Evolutionary conservation across 2,797 vertebrate genomes (phyloP).

Genomic region (Myotis vivesi): DNA sequence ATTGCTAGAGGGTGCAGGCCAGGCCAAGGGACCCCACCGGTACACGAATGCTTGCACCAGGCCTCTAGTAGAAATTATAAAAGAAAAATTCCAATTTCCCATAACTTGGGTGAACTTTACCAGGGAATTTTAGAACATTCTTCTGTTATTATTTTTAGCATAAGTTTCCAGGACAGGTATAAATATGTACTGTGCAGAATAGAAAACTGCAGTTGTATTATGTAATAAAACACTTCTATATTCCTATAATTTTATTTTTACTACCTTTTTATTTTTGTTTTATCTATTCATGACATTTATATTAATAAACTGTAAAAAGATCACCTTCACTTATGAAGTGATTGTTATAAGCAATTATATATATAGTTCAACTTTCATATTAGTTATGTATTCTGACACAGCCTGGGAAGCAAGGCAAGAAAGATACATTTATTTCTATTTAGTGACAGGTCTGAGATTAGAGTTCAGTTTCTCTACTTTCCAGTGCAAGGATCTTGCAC

Average conservation of each 20-base stretch:
- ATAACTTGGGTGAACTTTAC: not conserved
- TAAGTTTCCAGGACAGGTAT: not conserved
- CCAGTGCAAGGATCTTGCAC: not conserved
- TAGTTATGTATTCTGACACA: not conserved
- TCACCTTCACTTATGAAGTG: not conserved
- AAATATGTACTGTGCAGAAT: not conserved
- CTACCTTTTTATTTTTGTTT: not conserved
- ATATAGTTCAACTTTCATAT: conserved; percentile 29
- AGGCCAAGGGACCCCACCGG: no score
- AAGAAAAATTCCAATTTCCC: not conserved
- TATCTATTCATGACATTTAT: not conserved
- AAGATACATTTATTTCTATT: not conserved
- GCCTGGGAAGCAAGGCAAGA: not conserved
- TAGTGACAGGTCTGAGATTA: not conserved
- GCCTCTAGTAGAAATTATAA: not conserved
- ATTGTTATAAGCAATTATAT: not conserved
- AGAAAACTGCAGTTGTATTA: not conserved
- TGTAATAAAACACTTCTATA: not conserved
- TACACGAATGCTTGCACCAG: no score
- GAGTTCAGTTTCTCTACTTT: not conserved
- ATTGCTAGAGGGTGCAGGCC: no score
- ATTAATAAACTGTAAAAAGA: not conserved
- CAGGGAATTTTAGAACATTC: not conserved
- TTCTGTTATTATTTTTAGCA: not conserved
- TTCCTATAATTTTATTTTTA: not conserved